phyloP scores from a whole-genome alignment of 2,113 vertebrate genomes.

The Paradoxurus hermaphroditus region DNA sequence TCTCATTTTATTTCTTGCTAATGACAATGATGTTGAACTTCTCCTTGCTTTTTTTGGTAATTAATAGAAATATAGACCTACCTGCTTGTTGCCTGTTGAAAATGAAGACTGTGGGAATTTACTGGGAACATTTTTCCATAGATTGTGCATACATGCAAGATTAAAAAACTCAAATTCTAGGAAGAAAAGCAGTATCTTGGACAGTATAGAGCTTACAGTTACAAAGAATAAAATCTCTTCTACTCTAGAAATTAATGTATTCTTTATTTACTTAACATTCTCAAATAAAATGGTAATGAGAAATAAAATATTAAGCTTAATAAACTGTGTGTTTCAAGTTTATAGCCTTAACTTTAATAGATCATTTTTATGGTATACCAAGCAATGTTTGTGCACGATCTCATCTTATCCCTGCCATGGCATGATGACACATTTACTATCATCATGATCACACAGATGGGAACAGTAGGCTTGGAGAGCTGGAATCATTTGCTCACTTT shows the following conservation, averaged over 20 bases:
- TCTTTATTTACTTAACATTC: slow-evolving; percentile 7
- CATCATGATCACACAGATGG: neutral
- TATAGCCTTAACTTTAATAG: slow-evolving; percentile 4
- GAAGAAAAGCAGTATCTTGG: slow-evolving; percentile 10
- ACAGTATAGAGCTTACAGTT: neutral
- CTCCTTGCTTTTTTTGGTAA: neutral
- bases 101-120: neutral
- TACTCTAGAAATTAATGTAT: neutral
- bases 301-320: slow-evolving; percentile 41
- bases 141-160: neutral
- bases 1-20: slow-evolving; percentile 6
- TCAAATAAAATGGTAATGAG: slow-evolving; percentile 3
- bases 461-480: neutral
- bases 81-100: neutral
- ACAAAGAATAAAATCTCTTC: neutral
- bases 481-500: neutral
- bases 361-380: neutral
- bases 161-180: slow-evolving; percentile 21
- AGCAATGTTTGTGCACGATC: neutral
- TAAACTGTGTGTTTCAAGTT: neutral
- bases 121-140: neutral
- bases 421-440: neutral
- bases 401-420: neutral
- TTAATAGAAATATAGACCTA: slow-evolving; percentile 36
- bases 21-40: neutral